phyloP scores from a whole-genome alignment of 2,888 invertebrate genomes.

The Campoplex capitator region DNA sequence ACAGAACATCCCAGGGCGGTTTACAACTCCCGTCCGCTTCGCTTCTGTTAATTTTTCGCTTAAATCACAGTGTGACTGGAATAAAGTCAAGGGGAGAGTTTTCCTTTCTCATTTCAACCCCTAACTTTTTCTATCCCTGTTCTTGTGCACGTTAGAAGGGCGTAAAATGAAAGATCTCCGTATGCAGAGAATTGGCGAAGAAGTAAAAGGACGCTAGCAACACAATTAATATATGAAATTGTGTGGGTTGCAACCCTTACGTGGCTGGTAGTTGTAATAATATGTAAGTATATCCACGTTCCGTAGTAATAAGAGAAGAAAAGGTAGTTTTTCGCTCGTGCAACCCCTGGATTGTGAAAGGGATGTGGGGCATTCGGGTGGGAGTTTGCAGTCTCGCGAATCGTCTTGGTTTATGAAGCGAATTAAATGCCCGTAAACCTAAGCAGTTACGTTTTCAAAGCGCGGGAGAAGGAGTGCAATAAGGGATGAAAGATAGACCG shows the following conservation, averaged over 20 bases:
- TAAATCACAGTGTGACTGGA: conserved; percentile 73
- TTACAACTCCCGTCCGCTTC: conserved; percentile 66
- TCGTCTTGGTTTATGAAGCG: conserved; percentile 76
- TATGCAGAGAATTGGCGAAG: not conserved
- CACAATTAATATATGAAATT: not conserved
- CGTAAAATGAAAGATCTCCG: not conserved
- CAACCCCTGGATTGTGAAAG: conserved; percentile 41
- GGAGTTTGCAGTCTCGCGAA: conserved; percentile 65
- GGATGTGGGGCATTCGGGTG: conserved; percentile 46
- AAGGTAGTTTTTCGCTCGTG: conserved; percentile 48
- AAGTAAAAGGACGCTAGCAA: not conserved
- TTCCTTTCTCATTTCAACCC: not conserved
- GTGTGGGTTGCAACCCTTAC: not conserved
- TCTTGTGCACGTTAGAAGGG: not conserved
- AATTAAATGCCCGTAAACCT: conserved; percentile 81
- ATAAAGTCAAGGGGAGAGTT: conserved; percentile 64
- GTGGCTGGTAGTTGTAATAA: conserved; percentile 1
- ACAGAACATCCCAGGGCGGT: conserved; percentile 60
- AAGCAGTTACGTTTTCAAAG: conserved; percentile 76
- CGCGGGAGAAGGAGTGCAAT: conserved; percentile 32
- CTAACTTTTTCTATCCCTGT: conserved; percentile 2
- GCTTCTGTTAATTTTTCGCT: conserved; percentile 74
- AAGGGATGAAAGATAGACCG: not conserved
- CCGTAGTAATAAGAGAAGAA: conserved; percentile 35
- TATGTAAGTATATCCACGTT: conserved; percentile 3